A percentile compares a stretch with the other conserved stretches of the same genome.
Evolutionary conservation across 2,797 vertebrate genomes (phyloP).

Genomic region (Philypnodon macrostomus): DNA sequence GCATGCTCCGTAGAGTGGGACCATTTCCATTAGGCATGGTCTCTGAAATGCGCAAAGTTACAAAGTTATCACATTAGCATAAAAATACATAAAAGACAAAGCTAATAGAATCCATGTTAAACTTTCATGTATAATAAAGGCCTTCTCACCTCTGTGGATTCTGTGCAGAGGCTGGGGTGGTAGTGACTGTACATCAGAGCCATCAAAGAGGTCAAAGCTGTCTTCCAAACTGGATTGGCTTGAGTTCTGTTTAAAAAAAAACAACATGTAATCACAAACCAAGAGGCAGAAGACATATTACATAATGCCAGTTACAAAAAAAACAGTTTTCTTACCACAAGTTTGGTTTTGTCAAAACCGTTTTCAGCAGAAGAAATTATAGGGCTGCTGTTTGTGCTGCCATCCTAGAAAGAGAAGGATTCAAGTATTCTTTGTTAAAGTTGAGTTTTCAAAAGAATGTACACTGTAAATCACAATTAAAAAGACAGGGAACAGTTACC

Average conservation of each 20-base stretch:
- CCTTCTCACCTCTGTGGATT: constrained; percentile 61
- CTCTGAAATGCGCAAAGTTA: constrained; percentile 41
- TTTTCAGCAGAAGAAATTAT: constrained; percentile 64
- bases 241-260: constrained; percentile 64
- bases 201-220: constrained; percentile 57
- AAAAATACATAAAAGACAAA: too few relatives aligned
- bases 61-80: background rate
- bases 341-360: constrained; percentile 68
- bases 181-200: constrained; percentile 28
- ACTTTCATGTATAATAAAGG: background rate
- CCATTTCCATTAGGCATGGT: constrained; percentile 36
- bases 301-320: background rate
- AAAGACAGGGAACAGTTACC: constrained; percentile 61
- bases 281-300: background rate
- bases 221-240: constrained; percentile 79
- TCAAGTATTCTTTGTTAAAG: background rate
- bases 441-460: too few relatives aligned
- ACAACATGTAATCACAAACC: background rate
- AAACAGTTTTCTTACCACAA: constrained; percentile 67
- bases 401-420: constrained; percentile 63
- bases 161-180: constrained; percentile 42
- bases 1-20: constrained; percentile 38
- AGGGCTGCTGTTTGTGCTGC: constrained; percentile 69
- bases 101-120: background rate
- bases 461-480: too few relatives aligned